Evolutionary conservation across 2,113 vertebrate species (phyloP).

Genomic region (Nematolebias whitei): DNA sequence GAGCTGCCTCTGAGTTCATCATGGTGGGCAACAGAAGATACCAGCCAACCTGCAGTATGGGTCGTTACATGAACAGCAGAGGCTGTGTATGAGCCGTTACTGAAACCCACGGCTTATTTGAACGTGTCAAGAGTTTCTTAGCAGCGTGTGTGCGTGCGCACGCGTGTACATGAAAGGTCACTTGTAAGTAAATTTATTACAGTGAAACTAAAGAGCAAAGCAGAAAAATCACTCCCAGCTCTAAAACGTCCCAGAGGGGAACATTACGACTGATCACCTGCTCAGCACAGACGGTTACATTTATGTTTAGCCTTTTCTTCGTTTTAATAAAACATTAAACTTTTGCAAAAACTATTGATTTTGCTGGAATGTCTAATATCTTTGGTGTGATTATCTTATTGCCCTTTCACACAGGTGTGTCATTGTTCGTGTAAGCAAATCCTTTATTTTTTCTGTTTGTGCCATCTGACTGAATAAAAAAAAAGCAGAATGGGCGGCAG

Average conservation of each 20-base stretch:
- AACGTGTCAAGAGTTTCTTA: not conserved
- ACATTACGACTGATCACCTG: not conserved
- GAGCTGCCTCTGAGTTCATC: conserved; percentile 7
- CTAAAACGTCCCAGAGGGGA: not conserved
- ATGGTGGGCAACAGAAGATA: conserved; percentile 2
- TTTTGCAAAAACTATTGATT: not conserved
- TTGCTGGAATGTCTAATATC: not conserved
- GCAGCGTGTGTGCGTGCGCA: not conserved
- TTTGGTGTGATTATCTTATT: not conserved
- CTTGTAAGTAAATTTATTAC: not conserved
- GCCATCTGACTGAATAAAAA: too few relatives aligned
- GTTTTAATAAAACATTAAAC: conserved; percentile 9
- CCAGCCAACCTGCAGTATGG: not conserved
- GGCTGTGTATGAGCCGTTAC: not conserved
- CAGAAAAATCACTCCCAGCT: not conserved
- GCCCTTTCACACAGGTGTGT: not conserved
- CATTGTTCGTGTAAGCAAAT: not conserved
- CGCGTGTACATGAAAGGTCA: not conserved
- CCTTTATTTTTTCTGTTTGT: too few relatives aligned
- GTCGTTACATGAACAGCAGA: conserved; percentile 11
- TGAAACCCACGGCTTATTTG: not conserved
- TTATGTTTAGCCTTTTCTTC: not conserved
- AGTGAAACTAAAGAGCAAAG: not conserved
- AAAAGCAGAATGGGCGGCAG: too few relatives aligned
- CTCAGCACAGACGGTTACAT: too few relatives aligned